Evolutionary conservation across 2,888 invertebrate genomes (phyloP).

Genomic region (Heliothis peltigera): DNA sequence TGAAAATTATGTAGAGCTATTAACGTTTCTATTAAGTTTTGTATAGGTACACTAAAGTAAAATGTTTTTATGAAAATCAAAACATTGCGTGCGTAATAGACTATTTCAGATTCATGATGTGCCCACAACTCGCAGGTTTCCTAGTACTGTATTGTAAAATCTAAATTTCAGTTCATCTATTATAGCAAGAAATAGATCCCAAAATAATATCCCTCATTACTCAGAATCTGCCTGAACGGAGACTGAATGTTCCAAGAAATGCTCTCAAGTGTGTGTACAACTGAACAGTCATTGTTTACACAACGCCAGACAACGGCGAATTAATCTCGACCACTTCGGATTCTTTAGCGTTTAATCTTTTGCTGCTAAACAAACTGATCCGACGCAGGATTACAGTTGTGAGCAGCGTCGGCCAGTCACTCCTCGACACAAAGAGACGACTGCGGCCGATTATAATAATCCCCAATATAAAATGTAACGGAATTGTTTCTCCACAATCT

Average conservation of each 20-base stretch:
- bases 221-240: constrained; percentile 34
- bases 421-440: constrained; percentile 13
- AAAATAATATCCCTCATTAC: constrained; percentile 42
- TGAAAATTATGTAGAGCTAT: no score
- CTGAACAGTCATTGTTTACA: constrained; percentile 50
- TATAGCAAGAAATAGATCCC: constrained; percentile 49
- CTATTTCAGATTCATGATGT: background rate
- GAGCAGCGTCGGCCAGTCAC: constrained; percentile 6
- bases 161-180: constrained; percentile 30
- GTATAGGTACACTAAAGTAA: no score
- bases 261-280: constrained; percentile 30
- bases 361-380: constrained; percentile 23
- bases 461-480: constrained; percentile 22
- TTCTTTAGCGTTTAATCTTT: constrained; percentile 42
- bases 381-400: background rate
- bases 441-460: constrained; percentile 37
- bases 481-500: constrained; percentile 8
- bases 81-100: background rate
- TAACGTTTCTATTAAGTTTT: no score
- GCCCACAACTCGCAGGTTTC: constrained; percentile 34
- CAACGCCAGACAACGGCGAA: constrained; percentile 19
- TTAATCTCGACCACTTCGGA: constrained; percentile 25
- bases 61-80: no score
- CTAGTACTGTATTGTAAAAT: constrained; percentile 25
- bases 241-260: constrained; percentile 45